phyloP scores from a whole-genome alignment of 2,113 vertebrate species.

The Protobothrops mucrosquamatus region DNA sequence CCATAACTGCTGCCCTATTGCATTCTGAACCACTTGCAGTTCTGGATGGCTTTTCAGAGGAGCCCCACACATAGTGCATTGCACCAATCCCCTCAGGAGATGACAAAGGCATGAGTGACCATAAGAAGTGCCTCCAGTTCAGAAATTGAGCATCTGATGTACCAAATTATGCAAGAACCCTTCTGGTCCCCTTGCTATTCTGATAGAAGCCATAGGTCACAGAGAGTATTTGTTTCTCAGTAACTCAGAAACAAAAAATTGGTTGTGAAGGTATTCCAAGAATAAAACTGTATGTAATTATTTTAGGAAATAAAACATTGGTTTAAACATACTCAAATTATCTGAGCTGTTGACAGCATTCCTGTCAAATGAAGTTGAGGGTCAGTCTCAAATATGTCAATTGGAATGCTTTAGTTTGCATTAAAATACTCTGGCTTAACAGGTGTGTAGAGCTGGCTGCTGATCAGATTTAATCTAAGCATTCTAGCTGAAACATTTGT shows the following conservation, averaged over 20 bases:
- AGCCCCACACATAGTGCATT: background rate
- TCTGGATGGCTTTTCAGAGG: background rate
- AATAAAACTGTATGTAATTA: background rate
- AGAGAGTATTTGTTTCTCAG: background rate
- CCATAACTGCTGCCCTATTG: background rate
- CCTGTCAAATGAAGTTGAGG: background rate
- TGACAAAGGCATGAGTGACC: background rate
- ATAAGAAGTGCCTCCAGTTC: background rate
- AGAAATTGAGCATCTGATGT: background rate
- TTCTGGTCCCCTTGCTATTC: background rate
- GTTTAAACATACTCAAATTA: background rate
- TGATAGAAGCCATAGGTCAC: background rate
- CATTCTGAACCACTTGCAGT: background rate
- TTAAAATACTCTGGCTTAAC: conserved; percentile 8
- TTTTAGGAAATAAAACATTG: background rate
- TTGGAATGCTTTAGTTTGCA: conserved; percentile 3
- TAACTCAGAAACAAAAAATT: background rate
- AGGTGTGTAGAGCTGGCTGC: conserved; percentile 9
- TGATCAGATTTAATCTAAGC: conserved; percentile 10
- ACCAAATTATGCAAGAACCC: background rate
- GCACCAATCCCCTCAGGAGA: background rate
- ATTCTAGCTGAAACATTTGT: conserved; percentile 13
- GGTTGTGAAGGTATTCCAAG: background rate
- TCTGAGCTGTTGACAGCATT: background rate
- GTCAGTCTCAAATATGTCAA: background rate